A percentile compares a stretch with the other conserved stretches of the same genome.
Conservation (phyloP, 2,888 invertebrate genomes). For the Thumatha senex region DNA sequence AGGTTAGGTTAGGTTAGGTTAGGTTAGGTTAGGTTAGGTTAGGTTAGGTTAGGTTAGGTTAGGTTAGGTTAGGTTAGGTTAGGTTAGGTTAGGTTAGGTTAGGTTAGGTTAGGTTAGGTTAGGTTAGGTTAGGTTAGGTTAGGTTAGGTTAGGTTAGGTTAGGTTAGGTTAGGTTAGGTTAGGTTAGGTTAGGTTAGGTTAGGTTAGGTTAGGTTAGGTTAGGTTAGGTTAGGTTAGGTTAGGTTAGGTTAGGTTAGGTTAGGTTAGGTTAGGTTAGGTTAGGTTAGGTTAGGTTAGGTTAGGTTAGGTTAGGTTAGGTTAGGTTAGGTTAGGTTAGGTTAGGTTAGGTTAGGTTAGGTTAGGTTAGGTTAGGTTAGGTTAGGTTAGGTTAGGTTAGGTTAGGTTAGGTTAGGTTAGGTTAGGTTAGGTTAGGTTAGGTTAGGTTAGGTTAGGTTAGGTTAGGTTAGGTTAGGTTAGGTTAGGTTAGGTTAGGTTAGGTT, state of each 20-base stretch:
- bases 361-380: conserved; percentile 19
- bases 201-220: conserved; percentile 39
- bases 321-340: conserved; percentile 17
- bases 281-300: conserved; percentile 23
- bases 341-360: conserved; percentile 18
- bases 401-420: conserved; percentile 21
- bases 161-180: conserved; percentile 32
- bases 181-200: conserved; percentile 41
- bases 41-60: conserved; percentile 17
- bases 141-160: conserved; percentile 34
- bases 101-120: conserved; percentile 7
- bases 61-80: conserved; percentile 20
- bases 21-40: conserved; percentile 28
- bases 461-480: conserved; percentile 20
- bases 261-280: conserved; percentile 33
- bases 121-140: conserved; percentile 5
- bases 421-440: conserved; percentile 22
- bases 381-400: conserved; percentile 20
- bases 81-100: conserved; percentile 11
- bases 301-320: conserved; percentile 30
- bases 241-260: conserved; percentile 40
- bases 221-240: conserved; percentile 27
- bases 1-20: conserved; percentile 25
- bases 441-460: conserved; percentile 22
- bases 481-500: conserved; percentile 20